Evolutionary conservation across 2,113 vertebrate genomes (phyloP).

Genomic region (Ginglymostoma cirratum): DNA sequence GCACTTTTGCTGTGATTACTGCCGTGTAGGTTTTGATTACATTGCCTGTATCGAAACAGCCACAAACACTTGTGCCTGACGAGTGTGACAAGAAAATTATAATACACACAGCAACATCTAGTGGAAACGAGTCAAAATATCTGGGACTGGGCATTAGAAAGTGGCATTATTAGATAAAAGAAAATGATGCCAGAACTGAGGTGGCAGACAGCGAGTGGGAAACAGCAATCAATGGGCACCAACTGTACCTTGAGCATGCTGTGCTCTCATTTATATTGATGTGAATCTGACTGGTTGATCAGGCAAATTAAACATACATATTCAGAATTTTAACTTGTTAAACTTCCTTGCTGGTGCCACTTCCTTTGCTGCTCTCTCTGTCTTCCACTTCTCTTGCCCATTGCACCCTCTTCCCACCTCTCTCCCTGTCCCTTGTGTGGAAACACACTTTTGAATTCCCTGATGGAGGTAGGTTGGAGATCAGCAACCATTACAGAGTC

Average conservation of each 20-base stretch:
- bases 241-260: background rate
- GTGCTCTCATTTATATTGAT: background rate
- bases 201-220: background rate
- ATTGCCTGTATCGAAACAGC: background rate
- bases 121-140: constrained; percentile 13
- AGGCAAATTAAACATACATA: background rate
- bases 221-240: background rate
- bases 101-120: background rate
- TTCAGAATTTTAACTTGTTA: background rate
- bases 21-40: background rate
- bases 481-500: background rate
- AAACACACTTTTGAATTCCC: background rate
- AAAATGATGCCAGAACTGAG: background rate
- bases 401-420: background rate
- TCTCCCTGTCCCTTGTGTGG: background rate
- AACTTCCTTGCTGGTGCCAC: background rate
- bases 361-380: background rate
- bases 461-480: background rate
- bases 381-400: background rate
- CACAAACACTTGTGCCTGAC: background rate
- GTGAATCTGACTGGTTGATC: background rate
- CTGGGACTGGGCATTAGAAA: background rate
- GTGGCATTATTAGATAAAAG: constrained; percentile 20
- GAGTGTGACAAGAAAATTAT: constrained; percentile 34
- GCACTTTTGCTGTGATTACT: constrained; percentile 13